Conservation (phyloP, 2,888 invertebrate species). For the Ophonus ardosiacus region DNA sequence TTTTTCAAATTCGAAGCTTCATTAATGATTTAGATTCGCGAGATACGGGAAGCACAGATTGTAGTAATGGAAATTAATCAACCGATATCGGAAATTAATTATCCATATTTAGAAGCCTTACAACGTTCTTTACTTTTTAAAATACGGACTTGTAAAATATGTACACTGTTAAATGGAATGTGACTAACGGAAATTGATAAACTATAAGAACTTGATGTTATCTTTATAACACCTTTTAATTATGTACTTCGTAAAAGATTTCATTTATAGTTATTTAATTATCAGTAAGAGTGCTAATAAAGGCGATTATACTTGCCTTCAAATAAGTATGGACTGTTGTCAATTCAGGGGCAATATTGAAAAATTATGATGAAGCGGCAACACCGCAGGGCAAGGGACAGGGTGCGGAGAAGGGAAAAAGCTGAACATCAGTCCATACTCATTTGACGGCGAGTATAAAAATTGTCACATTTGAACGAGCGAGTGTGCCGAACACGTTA, state of each 20-base stretch:
- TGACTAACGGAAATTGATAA: neutral
- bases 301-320: no score
- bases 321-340: no score
- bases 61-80: conserved; percentile 25
- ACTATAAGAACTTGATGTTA: neutral
- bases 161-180: neutral
- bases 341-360: no score
- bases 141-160: neutral
- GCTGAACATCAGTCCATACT: no score
- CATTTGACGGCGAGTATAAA: no score
- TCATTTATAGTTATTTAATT: no score
- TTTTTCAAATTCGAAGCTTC: conserved; percentile 43
- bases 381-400: no score
- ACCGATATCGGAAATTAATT: conserved; percentile 27
- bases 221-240: neutral
- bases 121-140: neutral
- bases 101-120: neutral
- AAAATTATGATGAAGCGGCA: no score
- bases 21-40: conserved; percentile 29
- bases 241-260: neutral
- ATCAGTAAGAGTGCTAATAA: no score
- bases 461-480: no score
- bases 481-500: no score
- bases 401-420: no score
- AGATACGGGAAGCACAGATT: conserved; percentile 3